These are phyloP conservation scores for Buteo buteo DNA, from an alignment of 2,113 vertebrate species.

Conservation along the genomic window DNA sequence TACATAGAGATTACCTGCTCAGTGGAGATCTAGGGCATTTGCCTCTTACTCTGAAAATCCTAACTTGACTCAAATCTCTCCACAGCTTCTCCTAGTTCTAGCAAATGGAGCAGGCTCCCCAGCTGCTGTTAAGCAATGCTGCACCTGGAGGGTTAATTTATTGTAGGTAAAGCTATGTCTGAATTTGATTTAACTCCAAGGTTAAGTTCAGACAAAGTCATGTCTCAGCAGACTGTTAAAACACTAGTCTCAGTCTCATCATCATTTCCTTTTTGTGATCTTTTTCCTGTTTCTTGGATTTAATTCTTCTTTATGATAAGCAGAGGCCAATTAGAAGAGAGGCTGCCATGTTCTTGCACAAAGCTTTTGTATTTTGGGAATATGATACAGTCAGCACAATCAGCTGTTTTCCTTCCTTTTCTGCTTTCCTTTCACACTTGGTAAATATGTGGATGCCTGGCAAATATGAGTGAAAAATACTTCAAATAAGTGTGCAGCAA, in stretches of 20 bases:
- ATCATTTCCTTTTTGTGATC: not conserved
- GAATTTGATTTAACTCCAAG: not conserved
- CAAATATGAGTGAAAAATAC: not conserved
- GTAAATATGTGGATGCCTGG: not conserved
- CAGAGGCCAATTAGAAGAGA: not conserved
- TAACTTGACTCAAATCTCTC: not conserved
- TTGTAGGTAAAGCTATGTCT: not conserved
- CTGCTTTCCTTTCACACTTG: not conserved
- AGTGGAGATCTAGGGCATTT: not conserved
- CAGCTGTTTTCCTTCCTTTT: conserved; percentile 16
- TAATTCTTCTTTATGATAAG: not conserved
- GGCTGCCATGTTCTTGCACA: not conserved
- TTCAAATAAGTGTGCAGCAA: not conserved
- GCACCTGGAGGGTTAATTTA: not conserved
- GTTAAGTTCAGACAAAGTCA: not conserved
- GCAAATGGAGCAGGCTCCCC: not conserved
- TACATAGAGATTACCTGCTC: not conserved
- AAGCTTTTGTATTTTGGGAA: conserved; percentile 18
- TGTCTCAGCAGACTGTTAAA: not conserved
- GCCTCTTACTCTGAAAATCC: not conserved
- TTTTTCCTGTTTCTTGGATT: not conserved
- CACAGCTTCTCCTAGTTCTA: not conserved
- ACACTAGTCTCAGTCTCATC: not conserved
- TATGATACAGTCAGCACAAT: not conserved
- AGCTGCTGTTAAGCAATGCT: not conserved